Evolutionary conservation across 2,797 vertebrate species (phyloP), one percentile per base, ranked within the genome.

Genomic region (Tangara arthus): DNA sequence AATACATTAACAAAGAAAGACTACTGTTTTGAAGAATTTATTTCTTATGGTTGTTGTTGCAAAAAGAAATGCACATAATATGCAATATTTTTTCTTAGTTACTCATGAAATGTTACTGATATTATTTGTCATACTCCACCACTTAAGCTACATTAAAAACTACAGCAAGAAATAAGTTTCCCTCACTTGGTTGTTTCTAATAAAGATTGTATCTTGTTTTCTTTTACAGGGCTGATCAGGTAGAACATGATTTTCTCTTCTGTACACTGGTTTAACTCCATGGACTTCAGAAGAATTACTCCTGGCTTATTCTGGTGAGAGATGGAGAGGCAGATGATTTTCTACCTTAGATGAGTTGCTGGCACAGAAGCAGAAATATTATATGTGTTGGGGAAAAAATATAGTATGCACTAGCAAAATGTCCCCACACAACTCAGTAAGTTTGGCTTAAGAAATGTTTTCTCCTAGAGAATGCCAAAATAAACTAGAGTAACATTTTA

Each of bases 381-480:
- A 77, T 78, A 41, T 60, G 50, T 94, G 87, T 76, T 97, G 69
- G 88, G 92, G 81, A 85, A 97, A 96, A 96, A 95, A 86, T 37
- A 89, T 30, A 35, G 71, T 93, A 42, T 95, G 81, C 89, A 88
- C 84, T 93, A 95, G 91, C 90, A 91, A 82, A 95, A 93, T 76
- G 89, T 93, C 80, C 88, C 87, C 89, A 59, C 89, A 96, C 52
- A 95, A 95, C 88, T 96, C 89, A 93, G 93, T 97, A 96, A 97
- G 94, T 96, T 97, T 97, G 97, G 91, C 94, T 95, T 96, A 96
- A 97, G 96, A 96, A 97, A 97, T 96, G 77, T 96, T 97, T 97
- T 97, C 89, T 97, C 96, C 94, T 80, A 97, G 93, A 96, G 98
- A 97, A 97, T 95, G 83, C 75, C 95, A 97, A 60, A 60, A 96